A percentile compares a stretch with the other conserved stretches of the same genome.
phyloP scores from a whole-genome alignment of 2,113 vertebrate genomes.

The Rattus rattus region DNA sequence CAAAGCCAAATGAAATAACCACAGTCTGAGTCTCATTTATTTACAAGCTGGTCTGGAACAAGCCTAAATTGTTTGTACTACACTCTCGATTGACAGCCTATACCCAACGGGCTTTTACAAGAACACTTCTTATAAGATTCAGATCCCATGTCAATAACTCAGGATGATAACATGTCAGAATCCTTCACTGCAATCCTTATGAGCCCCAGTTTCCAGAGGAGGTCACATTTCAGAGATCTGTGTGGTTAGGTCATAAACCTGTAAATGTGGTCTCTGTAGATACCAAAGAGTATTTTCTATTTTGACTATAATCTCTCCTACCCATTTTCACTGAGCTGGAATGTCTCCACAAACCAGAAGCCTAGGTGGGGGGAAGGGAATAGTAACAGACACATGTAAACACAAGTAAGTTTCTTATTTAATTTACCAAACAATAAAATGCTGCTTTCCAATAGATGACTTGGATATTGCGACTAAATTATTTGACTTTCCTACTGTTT shows the following conservation, averaged over 20 bases:
- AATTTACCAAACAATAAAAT: neutral
- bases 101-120: neutral
- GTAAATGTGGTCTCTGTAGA: neutral
- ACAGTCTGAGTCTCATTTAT: too few relatives aligned
- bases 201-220: neutral
- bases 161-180: neutral
- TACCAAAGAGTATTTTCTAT: neutral
- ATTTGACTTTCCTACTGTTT: slow-evolving; percentile 30
- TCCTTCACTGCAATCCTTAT: neutral
- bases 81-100: too few relatives aligned
- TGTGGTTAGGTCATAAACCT: neutral
- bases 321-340: neutral
- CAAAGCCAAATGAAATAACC: too few relatives aligned
- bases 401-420: neutral
- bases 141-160: neutral
- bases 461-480: slow-evolving; percentile 6
- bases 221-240: neutral
- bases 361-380: neutral
- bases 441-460: neutral
- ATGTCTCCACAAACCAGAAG: neutral
- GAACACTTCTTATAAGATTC: neutral
- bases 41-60: too few relatives aligned
- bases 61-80: too few relatives aligned
- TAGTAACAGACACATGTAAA: neutral
- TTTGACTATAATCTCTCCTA: neutral